phyloP scores from a whole-genome alignment of 2,113 vertebrate species.

The Carassius auratus region DNA sequence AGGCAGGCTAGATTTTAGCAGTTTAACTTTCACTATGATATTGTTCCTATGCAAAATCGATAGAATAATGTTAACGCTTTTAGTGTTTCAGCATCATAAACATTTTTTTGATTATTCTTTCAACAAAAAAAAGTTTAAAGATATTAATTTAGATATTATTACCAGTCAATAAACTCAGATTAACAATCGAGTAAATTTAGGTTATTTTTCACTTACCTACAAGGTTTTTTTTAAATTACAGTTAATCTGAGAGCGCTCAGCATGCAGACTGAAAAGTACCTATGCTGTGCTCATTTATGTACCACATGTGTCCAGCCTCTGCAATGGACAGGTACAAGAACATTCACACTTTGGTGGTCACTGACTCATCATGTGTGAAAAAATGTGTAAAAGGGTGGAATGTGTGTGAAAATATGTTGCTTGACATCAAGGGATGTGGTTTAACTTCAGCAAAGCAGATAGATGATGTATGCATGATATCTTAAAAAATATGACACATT shows the following conservation, averaged over 20 bases:
- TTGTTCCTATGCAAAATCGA: neutral
- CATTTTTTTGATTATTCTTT: neutral
- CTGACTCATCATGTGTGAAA: neutral
- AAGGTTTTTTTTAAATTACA: no score
- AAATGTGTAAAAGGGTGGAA: neutral
- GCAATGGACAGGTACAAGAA: neutral
- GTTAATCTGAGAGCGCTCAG: neutral
- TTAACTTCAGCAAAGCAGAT: neutral
- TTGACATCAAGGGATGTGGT: neutral
- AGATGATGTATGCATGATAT: no score
- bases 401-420: neutral
- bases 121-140: neutral
- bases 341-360: neutral
- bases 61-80: neutral
- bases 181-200: neutral
- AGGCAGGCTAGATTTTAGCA: neutral
- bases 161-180: neutral
- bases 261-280: neutral
- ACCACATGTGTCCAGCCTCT: neutral
- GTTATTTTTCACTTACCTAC: neutral
- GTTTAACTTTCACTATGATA: neutral
- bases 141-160: neutral
- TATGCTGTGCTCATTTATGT: neutral
- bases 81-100: neutral
- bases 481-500: neutral